Evolutionary conservation across 1,140 invertebrate species (phyloP), one percentile per base, ranked within the genome.

Genomic region (Carposina sasakii): DNA sequence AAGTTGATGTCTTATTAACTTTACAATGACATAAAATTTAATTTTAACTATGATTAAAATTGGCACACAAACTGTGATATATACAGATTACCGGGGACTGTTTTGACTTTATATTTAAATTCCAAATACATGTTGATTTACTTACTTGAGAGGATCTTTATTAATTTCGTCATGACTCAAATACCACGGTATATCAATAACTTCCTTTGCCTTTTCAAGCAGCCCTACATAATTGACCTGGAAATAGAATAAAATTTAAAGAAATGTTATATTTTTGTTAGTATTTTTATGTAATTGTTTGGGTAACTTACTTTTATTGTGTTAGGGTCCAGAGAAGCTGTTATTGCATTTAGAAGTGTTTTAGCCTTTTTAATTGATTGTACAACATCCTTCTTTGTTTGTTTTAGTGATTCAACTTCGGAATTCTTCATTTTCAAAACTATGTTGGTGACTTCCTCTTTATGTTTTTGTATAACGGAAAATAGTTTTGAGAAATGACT

Each of bases 151-250:
- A 34, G 53, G 36, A 33, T 63, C 58, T 13, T 41, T 39, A 26
- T 53, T 60, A 13, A 37, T 15, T 24, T 64, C 60, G 36, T 67
- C 59, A 47, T 54, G 64, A 20, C 60, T 67, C 43, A 81, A 64
- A 65, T 85, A 82, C 64, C 85, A 88, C 9, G 86, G 86, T 0
- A 60, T 47, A 4, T 83, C 57, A 0, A 57, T 16, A 22, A 86
- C 44, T 19, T 75, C 46, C 9, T 72, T 62, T 2, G 87, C 65
- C n/a, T 70, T 67, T 15, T 76, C 51, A 13, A 86, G 70, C 0
- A 87, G 31, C 3, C 59, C 55, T 17, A 54, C 40, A 19, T 81
- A 30, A 49, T 82, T 79, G 9, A 66, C 39, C 81, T 84, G 41
- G 34, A 70, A 68, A 30, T n/a, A 42, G 21, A 19, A 30, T 39